Base-by-base conservation (phyloP, 2,113 vertebrate species). In the Axis porcinus region DNA sequence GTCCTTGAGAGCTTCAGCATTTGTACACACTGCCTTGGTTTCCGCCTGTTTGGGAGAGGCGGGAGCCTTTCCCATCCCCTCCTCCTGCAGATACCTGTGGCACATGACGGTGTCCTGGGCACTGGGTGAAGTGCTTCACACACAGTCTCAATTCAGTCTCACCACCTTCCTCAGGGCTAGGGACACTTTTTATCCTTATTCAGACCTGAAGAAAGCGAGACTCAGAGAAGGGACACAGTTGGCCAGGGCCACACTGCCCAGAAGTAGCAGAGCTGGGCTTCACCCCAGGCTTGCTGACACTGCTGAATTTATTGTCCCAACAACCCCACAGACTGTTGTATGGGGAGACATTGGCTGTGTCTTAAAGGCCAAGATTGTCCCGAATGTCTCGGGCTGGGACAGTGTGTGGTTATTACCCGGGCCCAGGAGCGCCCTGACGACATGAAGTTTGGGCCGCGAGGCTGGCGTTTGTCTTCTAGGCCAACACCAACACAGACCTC, bases 401-500 rank as follows among this genome's bases (percentile, higher is more conserved):
- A 3, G 23, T 16, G 25, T 13, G 27, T 83, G 86, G 54, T 47
- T 70, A 5, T 47, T 60, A 21, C 67, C 2, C 0, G 21, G 58
- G 70, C 60, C 58, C 62, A 5, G 36, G 82, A 52, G 64, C 30
- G 50, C 43, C 43, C 84, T 2, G 58, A 30, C 17, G n/a, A 40
- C 15, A 0, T 23, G 76, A 78, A 11, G 4, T 19, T 52, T 17
- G 1, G 25, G 54, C 54, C 45, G 8, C 3, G 3, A 27, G 33
- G 19, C 82, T 52, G 74, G n/a, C 0, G 0, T 93, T 95, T 97
- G 64, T 94, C 93, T 92, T 79, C 60, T 52, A 99, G 99, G 98
- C 99, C 47, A 99, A 99, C 0, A 89, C 97, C 94, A 99, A 99
- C 89, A 99, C 99, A 0, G 99, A 99, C 19, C 96, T 99, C 19